Evolutionary conservation across 2,888 invertebrate genomes (phyloP).

Genomic region (Lasioglossum zephyrum): DNA sequence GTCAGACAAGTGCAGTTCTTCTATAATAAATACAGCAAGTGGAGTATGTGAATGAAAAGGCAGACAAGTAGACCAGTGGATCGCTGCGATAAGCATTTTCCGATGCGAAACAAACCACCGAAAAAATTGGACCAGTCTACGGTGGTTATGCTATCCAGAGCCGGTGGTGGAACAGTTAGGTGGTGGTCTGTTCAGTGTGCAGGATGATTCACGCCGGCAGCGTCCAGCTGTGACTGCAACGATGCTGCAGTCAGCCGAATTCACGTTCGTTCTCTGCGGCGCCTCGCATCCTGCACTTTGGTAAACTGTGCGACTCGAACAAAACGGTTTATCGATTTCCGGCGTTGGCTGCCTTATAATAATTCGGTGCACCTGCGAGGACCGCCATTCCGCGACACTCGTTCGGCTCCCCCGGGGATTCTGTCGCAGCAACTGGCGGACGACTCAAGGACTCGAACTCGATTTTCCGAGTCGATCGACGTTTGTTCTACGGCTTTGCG

Average conservation of each 20-base stretch:
- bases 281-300: not conserved
- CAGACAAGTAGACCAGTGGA: not conserved
- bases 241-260: constrained; percentile 12
- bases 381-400: not conserved
- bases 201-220: not conserved
- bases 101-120: not conserved
- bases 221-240: not conserved
- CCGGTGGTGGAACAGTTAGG: not conserved
- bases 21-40: not conserved
- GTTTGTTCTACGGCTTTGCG: not conserved
- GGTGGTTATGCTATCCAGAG: not conserved
- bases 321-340: constrained; percentile 37
- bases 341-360: constrained; percentile 12
- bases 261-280: not conserved
- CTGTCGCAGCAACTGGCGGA: constrained; percentile 7
- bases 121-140: not conserved
- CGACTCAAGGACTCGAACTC: constrained; percentile 10
- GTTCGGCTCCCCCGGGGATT: constrained; percentile 20
- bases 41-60: too few relatives aligned
- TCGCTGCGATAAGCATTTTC: not conserved
- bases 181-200: not conserved
- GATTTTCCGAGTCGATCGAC: constrained; percentile 19
- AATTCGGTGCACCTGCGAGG: constrained; percentile 40
- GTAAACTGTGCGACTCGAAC: not conserved
- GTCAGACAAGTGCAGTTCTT: not conserved